These are phyloP conservation scores for Hydraecia micacea DNA, from an alignment of 2,888 invertebrate genomes.

Conservation along the genomic window DNA sequence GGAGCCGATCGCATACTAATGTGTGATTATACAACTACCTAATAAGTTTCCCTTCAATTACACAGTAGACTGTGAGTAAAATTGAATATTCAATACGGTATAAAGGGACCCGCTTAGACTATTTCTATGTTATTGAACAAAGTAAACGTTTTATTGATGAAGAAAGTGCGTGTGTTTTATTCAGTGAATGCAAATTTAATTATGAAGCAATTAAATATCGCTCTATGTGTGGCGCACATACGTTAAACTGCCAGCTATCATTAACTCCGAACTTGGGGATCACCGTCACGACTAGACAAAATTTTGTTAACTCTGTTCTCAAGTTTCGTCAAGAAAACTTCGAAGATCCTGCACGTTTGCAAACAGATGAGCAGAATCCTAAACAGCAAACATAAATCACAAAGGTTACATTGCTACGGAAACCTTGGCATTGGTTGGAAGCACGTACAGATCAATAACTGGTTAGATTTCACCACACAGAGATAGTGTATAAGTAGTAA, in stretches of 20 bases:
- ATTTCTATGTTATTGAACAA: constrained; percentile 47
- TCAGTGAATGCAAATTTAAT: constrained; percentile 22
- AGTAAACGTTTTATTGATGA: constrained; percentile 49
- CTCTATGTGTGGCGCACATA: background rate
- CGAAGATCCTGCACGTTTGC: constrained; percentile 13
- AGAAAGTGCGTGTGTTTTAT: constrained; percentile 25
- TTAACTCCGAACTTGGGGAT: background rate
- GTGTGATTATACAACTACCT: constrained; percentile 80
- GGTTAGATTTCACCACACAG: constrained; percentile 40
- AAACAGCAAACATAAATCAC: constrained; percentile 44
- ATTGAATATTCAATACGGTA: constrained; percentile 66
- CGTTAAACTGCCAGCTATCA: background rate
- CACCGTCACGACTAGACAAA: background rate
- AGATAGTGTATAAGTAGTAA: constrained; percentile 28
- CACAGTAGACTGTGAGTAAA: constrained; percentile 70
- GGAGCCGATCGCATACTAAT: constrained; percentile 84
- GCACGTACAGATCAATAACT: constrained; percentile 58
- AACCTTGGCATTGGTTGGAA: constrained; percentile 54
- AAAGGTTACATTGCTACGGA: constrained; percentile 39
- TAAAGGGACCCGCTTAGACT: constrained; percentile 50
- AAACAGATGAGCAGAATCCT: constrained; percentile 45
- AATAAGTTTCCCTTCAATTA: constrained; percentile 84
- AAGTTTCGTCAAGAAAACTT: background rate
- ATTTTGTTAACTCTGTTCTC: background rate
- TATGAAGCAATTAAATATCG: constrained; percentile 6